Percentiles rank a stretch among this genome's conserved stretches.
Evolutionary conservation across 2,888 invertebrate species (phyloP).

Genomic region (Silvanus unidentatus): DNA sequence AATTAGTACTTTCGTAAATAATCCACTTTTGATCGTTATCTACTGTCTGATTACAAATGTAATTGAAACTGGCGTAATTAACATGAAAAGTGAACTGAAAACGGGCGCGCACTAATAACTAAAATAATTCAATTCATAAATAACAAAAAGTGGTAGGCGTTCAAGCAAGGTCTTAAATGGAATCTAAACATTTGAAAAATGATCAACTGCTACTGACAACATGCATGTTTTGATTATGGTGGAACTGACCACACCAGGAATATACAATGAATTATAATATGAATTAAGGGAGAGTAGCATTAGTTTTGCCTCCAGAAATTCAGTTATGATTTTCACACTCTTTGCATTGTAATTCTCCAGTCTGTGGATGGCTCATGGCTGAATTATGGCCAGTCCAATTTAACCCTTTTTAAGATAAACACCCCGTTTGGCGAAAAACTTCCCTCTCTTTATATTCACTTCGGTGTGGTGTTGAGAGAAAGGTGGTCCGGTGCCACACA

Average conservation of each 20-base stretch:
- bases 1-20: too few relatives aligned
- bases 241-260: slow-evolving; percentile 29
- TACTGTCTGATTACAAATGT: too few relatives aligned
- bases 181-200: slow-evolving; percentile 29
- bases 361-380: not conserved
- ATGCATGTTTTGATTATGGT: slow-evolving; percentile 23
- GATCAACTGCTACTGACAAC: slow-evolving; percentile 28
- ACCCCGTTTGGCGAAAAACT: slow-evolving; percentile 4
- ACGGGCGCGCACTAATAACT: too few relatives aligned
- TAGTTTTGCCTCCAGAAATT: slow-evolving; percentile 19
- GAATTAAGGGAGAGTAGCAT: slow-evolving; percentile 21
- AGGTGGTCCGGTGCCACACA: slow-evolving; percentile 1
- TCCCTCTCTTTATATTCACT: not conserved
- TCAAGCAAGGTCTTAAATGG: slow-evolving; percentile 17
- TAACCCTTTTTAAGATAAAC: slow-evolving; percentile 5
- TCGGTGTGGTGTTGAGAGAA: not conserved
- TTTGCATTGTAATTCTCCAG: not conserved
- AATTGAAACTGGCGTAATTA: too few relatives aligned
- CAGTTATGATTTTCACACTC: slow-evolving; percentile 13
- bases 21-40: too few relatives aligned
- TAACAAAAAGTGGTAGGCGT: slow-evolving; percentile 22
- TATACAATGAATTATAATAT: slow-evolving; percentile 25
- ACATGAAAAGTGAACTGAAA: too few relatives aligned
- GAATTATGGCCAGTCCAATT: slow-evolving; percentile 18
- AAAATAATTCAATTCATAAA: slow-evolving; percentile 21